Evolutionary conservation across 2,113 vertebrate genomes (phyloP), one percentile per base, ranked within the genome.

Genomic region (Corythoichthys haematopterus): DNA sequence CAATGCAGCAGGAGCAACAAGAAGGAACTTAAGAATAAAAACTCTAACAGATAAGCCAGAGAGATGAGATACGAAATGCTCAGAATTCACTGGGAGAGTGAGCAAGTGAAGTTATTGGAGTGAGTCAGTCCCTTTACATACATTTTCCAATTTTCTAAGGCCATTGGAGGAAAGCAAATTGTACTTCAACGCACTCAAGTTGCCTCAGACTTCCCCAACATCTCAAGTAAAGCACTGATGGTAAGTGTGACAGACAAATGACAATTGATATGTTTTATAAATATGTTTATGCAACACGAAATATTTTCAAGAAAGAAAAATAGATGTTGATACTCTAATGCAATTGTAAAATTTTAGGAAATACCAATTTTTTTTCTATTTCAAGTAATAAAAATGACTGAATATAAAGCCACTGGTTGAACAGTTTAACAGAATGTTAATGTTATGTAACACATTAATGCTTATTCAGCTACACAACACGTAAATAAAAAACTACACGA

Each of bases 201-300:
- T n/a, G 13, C 40, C 28, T 15, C 48, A 12, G 38, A 50, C 36
- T 20, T 40, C 64, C 33, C 35, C 20, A 50, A 45, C 59, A 38
- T 58, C 52, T 35, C 35, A 67, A 56, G 48, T 56, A 16, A 73
- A 68, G 72, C 77, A 20, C 16, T 67, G 10, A 71, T 56, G 77
- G 82, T 85, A 72, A 87, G 87, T 80, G 46, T 40, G 20, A 28
- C n/a, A 43, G n/a, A 53, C n/a, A 3, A 20, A 52, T 52, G 48
- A 28, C 20, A 28, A 28, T 28, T 28, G 20, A 28, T 40, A 40
- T 40, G 38, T 3, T 40, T 40, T 40, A 28, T 28, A 28, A 28
- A 28, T 28, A 28, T 28, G 20, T 28, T 28, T 28, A 28, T 28
- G 20, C 20, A 28, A 28, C 20, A 28, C 20, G 20, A 28, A 28